A percentile compares a stretch with the other conserved stretches of the same genome.
phyloP scores from a whole-genome alignment of 2,888 invertebrate species.

The Vesta saturnalis region DNA sequence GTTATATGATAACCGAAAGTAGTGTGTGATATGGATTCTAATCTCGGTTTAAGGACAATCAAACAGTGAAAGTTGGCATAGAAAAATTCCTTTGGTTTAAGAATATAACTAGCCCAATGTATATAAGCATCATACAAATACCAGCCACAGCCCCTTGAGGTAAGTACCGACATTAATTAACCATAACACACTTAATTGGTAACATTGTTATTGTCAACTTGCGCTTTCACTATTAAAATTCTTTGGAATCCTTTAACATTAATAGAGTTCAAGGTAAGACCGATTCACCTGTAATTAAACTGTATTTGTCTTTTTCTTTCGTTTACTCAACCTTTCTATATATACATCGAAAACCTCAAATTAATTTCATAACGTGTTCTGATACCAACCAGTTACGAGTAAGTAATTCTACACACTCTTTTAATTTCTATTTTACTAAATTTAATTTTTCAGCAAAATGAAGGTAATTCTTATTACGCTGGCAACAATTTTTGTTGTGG shows the following conservation, averaged over 20 bases:
- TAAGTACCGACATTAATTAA: constrained; percentile 13
- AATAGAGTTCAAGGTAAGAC: constrained; percentile 50
- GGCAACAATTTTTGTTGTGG: constrained; percentile 61
- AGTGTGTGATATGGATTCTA: constrained; percentile 30
- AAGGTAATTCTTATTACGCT: constrained; percentile 51
- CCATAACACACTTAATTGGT: constrained; percentile 1
- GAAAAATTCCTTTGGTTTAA: constrained; percentile 30
- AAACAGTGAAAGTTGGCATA: constrained; percentile 43
- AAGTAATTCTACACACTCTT: background rate
- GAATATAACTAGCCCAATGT: too few relatives aligned
- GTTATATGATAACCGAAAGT: constrained; percentile 34
- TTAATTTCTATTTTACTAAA: background rate
- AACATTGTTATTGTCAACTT: constrained; percentile 21
- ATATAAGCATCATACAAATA: constrained; percentile 3
- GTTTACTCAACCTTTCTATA: constrained; percentile 48
- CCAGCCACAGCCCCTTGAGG: constrained; percentile 6
- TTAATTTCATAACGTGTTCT: constrained; percentile 17
- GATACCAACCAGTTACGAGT: constrained; percentile 1
- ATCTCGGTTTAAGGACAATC: constrained; percentile 29
- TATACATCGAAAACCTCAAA: constrained; percentile 40
- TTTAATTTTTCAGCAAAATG: constrained; percentile 11
- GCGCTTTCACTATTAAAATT: constrained; percentile 45
- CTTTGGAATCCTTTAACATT: constrained; percentile 31
- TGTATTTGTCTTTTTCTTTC: constrained; percentile 43
- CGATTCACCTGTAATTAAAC: constrained; percentile 43